Base-by-base conservation (phyloP, 2,888 invertebrate species). In the Chironomus tentans region DNA sequence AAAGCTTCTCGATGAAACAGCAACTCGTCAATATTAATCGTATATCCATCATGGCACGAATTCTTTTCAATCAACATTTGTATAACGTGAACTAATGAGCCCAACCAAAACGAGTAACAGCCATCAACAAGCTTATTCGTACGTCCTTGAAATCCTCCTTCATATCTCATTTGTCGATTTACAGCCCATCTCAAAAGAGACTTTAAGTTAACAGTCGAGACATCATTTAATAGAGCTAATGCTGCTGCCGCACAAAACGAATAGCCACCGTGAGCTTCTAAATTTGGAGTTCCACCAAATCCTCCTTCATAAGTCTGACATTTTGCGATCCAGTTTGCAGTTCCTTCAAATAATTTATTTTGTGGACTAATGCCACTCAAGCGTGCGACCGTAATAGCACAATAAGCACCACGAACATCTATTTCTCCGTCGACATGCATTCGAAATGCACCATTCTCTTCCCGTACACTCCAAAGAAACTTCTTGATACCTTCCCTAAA, bases 241-340 rank as follows among this genome's bases (percentile, higher is more conserved):
- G 95, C 89, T 74, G 98, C 97, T 78, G 98, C 88, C 0, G 95
- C 98, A 87, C 99, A 99, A 84, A 95, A 99, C 0, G 98, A 92
- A 84, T 99, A 99, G n/a, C 99, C 99, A 2, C 99, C 99, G 85
- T 99, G 99, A 5, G 99, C 98, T 84, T 99, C 99, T 88, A 95
- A 90, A 7, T 94, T 95, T 0, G 95, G 95, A 79, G 88, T 91
- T 0, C 97, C 98, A 56, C 93, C 93, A 86, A 99, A 99, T 0
- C 99, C 99, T 65, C 99, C 99, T 85, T 99, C 99, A 85, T 98
- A 99, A 0, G 97, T 97, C 84, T 99, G 98, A 85, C 98, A 98
- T 79, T 92, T 90, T 0, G 92, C 88, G 80, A 99, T 90, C 98
- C 98, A 99, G 81, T 95, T 92, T 0, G 93, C 93, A 12, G 96